phyloP scores from a whole-genome alignment of 2,888 invertebrate species.

The Hoplodrina ambigua region DNA sequence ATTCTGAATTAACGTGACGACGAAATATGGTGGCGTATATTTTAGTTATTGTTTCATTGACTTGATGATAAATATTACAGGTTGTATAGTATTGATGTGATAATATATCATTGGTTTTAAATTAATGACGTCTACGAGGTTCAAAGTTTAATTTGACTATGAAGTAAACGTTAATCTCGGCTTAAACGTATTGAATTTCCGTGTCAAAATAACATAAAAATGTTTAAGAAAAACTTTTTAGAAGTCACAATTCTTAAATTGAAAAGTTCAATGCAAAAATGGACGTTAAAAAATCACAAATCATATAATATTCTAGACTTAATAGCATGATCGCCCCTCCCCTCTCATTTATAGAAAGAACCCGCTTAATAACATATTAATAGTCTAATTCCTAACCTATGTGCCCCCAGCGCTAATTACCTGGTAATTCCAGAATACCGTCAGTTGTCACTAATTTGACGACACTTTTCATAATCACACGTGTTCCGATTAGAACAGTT shows the following conservation, averaged over 20 bases:
- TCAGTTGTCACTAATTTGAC: conserved; percentile 64
- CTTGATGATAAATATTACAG: background rate
- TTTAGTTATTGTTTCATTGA: background rate
- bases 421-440: conserved; percentile 57
- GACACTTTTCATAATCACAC: conserved; percentile 76
- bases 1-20: conserved; percentile 66
- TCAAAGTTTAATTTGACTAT: conserved; percentile 2
- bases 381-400: conserved; percentile 49
- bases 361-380: conserved; percentile 36
- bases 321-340: conserved; percentile 7
- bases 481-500: conserved; percentile 67
- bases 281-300: background rate
- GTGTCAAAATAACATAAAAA: background rate
- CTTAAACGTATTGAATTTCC: background rate
- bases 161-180: background rate
- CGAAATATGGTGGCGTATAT: conserved; percentile 8
- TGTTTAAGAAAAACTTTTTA: background rate
- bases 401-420: conserved; percentile 54
- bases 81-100: background rate
- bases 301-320: background rate
- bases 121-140: conserved; percentile 3
- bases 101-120: conserved; percentile 1
- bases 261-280: background rate
- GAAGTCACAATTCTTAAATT: background rate
- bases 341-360: conserved; percentile 20